phyloP scores from a whole-genome alignment of 2,888 invertebrate species.

The Byasa hedistus region DNA sequence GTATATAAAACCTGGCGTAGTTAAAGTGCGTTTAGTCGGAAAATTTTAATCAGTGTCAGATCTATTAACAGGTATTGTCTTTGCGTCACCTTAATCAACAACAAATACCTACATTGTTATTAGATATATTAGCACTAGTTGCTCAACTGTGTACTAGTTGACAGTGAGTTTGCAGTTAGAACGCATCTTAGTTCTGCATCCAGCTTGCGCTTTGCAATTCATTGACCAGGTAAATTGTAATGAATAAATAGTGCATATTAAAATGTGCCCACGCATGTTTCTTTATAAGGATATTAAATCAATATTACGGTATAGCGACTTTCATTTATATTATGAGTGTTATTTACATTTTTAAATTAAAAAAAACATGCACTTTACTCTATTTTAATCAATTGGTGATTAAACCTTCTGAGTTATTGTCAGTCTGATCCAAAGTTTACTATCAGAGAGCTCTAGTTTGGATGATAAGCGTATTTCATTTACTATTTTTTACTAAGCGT shows the following conservation, averaged over 20 bases:
- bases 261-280: neutral
- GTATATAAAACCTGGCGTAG: slow-evolving; percentile 8
- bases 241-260: neutral
- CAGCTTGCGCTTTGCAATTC: neutral
- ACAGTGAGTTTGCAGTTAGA: slow-evolving; percentile 15
- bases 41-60: slow-evolving; percentile 15
- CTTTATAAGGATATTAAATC: too few relatives aligned
- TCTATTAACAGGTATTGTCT: slow-evolving; percentile 20
- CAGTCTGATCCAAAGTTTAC: too few relatives aligned
- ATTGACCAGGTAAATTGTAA: slow-evolving; percentile 1
- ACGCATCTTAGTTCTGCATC: slow-evolving; percentile 7
- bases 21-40: slow-evolving; percentile 8
- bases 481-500: too few relatives aligned
- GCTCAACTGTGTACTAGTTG: slow-evolving; percentile 4
- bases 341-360: too few relatives aligned
- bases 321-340: too few relatives aligned
- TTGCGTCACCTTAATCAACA: slow-evolving; percentile 17
- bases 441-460: too few relatives aligned
- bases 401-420: too few relatives aligned
- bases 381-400: too few relatives aligned
- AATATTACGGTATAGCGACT: too few relatives aligned
- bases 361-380: too few relatives aligned
- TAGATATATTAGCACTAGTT: slow-evolving; percentile 16
- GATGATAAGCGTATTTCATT: too few relatives aligned
- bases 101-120: slow-evolving; percentile 12